Evolutionary conservation across 2,888 invertebrate species (phyloP), one percentile per base, ranked within the genome.

Genomic region (Xylophagus ater): DNA sequence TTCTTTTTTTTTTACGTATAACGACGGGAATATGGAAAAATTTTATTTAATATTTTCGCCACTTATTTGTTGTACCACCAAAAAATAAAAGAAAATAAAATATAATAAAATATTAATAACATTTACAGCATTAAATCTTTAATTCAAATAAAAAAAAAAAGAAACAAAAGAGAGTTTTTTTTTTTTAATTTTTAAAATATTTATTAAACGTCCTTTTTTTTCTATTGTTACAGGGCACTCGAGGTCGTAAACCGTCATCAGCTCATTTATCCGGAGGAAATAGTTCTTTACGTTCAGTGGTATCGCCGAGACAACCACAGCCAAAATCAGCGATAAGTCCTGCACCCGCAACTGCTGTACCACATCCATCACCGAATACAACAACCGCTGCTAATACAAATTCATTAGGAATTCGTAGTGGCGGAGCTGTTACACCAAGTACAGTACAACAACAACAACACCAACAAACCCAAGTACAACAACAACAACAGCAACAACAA

Each of bases 381-480:
- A 45, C 50, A 32, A 42, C 44, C 30, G 13, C 47, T 40, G 29
- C 48, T 23, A 45, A 44, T 29, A 42, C 47, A 34, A 45, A 44
- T 34, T 36, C 44, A 23, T 35, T 42, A 26, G 41, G 36, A 20
- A 41, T 44, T 33, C 37, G 37, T 29, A 30, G 38, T n/a, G 36
- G 32, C 28, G 20, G 41, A 34, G 12, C 39, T 32, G n/a, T 31
- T 32, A 28, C 35, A 40, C 18, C 41, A 37, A 12, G 29, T 30
- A 12, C 40, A 39, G 30, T 33, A 18, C 51, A 49, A 13, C 53
- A 52, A 6, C 57, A 55, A 4, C 51, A 51, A 4, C 51, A 52
- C 10, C 52, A 51, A 2, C 50, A 49, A 3, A 51, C 50, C 3
- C 52, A 52, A 6, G 54, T 53, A 1, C 54, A 51, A 4, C 51